Percentiles rank a stretch among this genome's conserved stretches.
These are phyloP conservation scores for Cossypha dichroa DNA, from an alignment of 2,797 vertebrate species.

Conservation along the genomic window DNA sequence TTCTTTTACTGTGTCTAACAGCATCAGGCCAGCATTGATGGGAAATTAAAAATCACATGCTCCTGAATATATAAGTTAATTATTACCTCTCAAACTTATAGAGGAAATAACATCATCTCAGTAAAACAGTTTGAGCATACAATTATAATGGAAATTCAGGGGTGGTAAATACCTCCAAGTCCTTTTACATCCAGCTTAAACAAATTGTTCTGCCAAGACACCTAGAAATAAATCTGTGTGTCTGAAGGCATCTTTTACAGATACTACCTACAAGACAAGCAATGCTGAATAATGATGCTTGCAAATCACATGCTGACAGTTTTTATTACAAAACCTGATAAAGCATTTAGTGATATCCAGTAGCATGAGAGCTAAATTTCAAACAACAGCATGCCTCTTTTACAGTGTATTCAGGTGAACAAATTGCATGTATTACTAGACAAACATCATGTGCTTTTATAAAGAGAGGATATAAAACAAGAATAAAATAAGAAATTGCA, in stretches of 20 bases:
- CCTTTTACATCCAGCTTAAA: background rate
- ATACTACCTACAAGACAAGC: background rate
- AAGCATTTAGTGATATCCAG: background rate
- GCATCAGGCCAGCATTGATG: background rate
- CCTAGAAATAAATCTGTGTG: background rate
- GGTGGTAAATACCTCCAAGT: background rate
- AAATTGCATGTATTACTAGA: background rate
- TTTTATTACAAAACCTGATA: background rate
- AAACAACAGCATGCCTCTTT: background rate
- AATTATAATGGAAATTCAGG: background rate
- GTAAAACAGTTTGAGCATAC: background rate
- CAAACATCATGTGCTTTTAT: no score
- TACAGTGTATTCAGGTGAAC: background rate
- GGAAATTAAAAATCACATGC: background rate
- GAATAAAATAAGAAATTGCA: background rate
- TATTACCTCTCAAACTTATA: background rate
- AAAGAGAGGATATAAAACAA: background rate
- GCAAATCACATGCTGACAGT: background rate
- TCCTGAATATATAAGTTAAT: background rate
- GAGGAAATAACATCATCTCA: background rate
- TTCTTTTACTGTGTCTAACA: background rate
- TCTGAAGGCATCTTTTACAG: background rate
- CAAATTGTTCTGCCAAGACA: background rate
- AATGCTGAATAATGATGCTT: background rate
- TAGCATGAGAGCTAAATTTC: background rate